Evolutionary conservation across 1,140 invertebrate species (phyloP), one percentile per base, ranked within the genome.

Genomic region (Pectinophora gossypiella): DNA sequence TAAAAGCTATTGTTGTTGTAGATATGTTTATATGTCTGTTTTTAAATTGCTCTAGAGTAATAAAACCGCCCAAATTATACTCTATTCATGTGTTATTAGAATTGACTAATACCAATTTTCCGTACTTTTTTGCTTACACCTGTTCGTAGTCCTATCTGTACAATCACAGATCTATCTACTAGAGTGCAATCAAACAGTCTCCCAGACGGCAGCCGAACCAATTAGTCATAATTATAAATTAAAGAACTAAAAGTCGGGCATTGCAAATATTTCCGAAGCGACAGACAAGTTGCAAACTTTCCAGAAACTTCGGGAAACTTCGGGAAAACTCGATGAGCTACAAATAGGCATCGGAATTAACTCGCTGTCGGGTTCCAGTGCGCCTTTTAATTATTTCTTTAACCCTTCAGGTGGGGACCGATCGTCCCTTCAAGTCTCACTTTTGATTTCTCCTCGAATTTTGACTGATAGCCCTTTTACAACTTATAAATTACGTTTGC

Each of bases 381-480:
- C 58, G 71, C 73, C 76, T 80, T 83, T 80, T 83, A 83, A 83
- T 83, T 80, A 83, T 83, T 72, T 64, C 61, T 62, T 56, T 18
- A 54, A 13, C 65, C 62, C 51, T 51, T 51, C 67, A 59, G 61
- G 69, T 68, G 54, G 59, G 54, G 12, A 20, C 27, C 23, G 43
- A 43, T 51, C 49, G 40, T 18, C 32, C 35, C 54, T 48, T 49
- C 48, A 32, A 32, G 27, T 32, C 27, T 23, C 22, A 43, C 57
- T 54, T 59, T 54, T 60, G 58, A 60, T 60, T 60, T 52, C 48
- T 45, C 35, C 54, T 49, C 27, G 36, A 60, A 49, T 32, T 32
- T 32, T 32, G 27, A 32, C 27, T 32, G 27, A 32, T 32, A 32
- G 27, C 27, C 27, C 27, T 32, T n/a, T n/a, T n/a, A 12, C n/a